Base-by-base conservation (phyloP, 2,113 vertebrate genomes). In the Agapornis roseicollis region DNA sequence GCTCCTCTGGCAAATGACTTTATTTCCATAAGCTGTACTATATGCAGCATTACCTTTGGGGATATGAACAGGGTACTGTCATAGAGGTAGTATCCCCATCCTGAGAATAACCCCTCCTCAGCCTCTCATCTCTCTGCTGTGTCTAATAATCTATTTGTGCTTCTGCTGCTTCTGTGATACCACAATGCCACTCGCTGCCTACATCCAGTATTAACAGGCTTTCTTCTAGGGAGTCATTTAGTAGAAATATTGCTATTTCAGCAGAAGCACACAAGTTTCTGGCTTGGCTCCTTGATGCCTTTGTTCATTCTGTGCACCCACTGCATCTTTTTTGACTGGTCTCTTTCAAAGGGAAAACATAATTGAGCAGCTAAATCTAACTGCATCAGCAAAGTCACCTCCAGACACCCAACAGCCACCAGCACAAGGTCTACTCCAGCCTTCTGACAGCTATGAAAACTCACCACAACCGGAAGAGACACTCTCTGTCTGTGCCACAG, bases 151-250 rank as follows among this genome's bases (percentile, higher is more conserved):
- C 71, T 8, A 47, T 31, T 52, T 52, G 13, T 37, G 72, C 69
- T 72, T 37, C 77, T 94, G 56, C 70, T 85, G 1, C 27, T 92
- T 90, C 66, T 50, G 86, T 65, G 78, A 35, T 97, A 93, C 90
- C 83, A 90, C 5, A 1, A 56, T 96, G 95, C 96, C 96, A 87
- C 96, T 92, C 86, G 25, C 95, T 90, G 93, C 88, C 86, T 76
- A 2, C 80, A 94, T 33, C 28, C 90, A 76, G 96, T 79, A 97
- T 33, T 86, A 88, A 52, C 96, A 96, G 85, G 55, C 17, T 86
- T 82, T 69, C 81, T 84, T 58, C 72, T 72, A 6, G 0, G 42
- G 44, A 41, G 83, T 88, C 25, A 2, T 78, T 80, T 28, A 29
- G 61, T 2, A 74, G 61, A 78, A 90, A 28, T 13, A 23, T 17